Conservation (phyloP, 2,113 vertebrate genomes). For the Helogale parvula region DNA sequence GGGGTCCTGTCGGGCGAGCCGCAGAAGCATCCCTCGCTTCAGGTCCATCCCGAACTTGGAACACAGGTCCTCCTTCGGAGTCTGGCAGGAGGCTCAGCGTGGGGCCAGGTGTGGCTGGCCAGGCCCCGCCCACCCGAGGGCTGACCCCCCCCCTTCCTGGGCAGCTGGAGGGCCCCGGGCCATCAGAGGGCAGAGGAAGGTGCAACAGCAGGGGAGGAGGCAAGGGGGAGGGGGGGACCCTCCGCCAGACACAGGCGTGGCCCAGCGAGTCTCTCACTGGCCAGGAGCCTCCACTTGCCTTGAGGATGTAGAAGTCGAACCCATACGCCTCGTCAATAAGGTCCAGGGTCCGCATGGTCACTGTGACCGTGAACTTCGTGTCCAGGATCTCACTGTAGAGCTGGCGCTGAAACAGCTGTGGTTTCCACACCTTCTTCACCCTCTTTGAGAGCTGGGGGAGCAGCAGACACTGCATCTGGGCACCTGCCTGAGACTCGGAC, state of each 20-base stretch:
- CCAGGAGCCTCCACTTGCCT: conserved; percentile 79
- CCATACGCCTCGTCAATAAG: conserved; percentile 93
- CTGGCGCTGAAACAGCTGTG: conserved; percentile 91
- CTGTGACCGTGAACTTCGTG: conserved; percentile 88
- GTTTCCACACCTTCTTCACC: conserved; percentile 93
- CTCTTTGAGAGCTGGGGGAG: conserved; percentile 88
- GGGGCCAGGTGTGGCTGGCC: background rate
- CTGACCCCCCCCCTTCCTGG: background rate
- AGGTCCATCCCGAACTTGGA: conserved; percentile 97
- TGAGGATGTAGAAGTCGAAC: conserved; percentile 97
- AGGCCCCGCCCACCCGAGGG: background rate
- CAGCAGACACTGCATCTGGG: background rate
- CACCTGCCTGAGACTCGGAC: background rate
- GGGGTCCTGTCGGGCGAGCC: conserved; percentile 89
- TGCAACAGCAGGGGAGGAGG: background rate
- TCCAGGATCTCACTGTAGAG: conserved; percentile 97
- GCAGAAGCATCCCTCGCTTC: conserved; percentile 94
- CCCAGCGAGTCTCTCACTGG: background rate
- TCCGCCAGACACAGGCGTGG: rapidly evolving
- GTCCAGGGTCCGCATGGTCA: conserved; percentile 93
- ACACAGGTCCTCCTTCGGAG: conserved; percentile 91
- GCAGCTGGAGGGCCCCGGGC: background rate
- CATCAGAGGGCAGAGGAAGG: background rate
- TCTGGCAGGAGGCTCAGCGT: conserved; percentile 83
- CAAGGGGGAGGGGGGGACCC: too few species aligned